Base-by-base conservation (phyloP, 2,888 invertebrate genomes). In the Amphipoea oculea region DNA sequence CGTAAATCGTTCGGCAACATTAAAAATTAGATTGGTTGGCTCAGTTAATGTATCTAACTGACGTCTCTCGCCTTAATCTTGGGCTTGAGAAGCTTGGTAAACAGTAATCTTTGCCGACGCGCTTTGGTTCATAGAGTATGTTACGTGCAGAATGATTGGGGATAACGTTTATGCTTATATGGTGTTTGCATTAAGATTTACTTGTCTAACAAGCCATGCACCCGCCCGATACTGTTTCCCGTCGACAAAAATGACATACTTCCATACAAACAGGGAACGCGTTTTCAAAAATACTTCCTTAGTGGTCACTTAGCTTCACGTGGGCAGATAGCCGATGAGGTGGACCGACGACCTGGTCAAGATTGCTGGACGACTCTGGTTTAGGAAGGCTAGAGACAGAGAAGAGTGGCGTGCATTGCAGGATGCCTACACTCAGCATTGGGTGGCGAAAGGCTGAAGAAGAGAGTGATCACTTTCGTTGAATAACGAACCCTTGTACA, bases 51-150 rank as follows among this genome's bases (percentile, higher is more conserved):
- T 92, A 91, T 88, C 92, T 90, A 89, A 91, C 91, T 89, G 85
- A 83, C 79, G 76, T 82, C 82, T 91, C 88, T 85, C 89, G 89
- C 89, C 93, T 93, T 94, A 94, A 95, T 95, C 94, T 92, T 86
- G 91, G 88, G 88, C 86, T 90, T 90, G 91, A 89, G 92, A 89
- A 88, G 91, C 91, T 94, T 81, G 90, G 94, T 91, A 95, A 95
- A 95, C 92, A 95, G 94, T 95, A 95, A 95, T 95, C 94, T 94
- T 92, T 90, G 91, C 91, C 89, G 89, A 90, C 90, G 91, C 90
- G 92, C 90, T 90, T 90, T 81, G 84, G 85, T 76, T 68, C 94
- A 92, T 65, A 94, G 94, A 95, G 77, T 89, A 91, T 80, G 73
- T 23, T 29, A 73, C 60, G 48, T 42, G 36, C 51, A 86, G 87